Evolutionary conservation across 1,140 invertebrate species (phyloP).

Genomic region (Drosophila simulans): DNA sequence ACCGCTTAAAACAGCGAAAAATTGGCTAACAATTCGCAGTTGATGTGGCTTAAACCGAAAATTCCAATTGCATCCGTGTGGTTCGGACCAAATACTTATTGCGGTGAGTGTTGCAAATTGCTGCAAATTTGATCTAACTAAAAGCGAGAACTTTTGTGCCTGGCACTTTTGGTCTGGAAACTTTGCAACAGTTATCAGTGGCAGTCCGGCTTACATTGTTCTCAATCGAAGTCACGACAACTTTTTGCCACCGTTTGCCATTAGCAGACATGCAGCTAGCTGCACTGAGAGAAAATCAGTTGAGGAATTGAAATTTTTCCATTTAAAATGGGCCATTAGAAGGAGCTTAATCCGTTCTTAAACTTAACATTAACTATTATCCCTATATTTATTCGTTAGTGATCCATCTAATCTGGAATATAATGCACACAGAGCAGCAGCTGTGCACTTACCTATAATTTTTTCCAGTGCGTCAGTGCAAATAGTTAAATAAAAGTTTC

Average conservation of each 20-base stretch:
- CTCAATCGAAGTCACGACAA: conserved; percentile 16
- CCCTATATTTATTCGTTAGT: too few relatives aligned
- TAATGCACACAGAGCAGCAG: too few relatives aligned
- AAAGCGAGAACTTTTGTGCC: conserved; percentile 55
- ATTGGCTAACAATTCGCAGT: conserved; percentile 7
- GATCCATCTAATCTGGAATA: too few relatives aligned
- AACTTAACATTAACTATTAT: too few relatives aligned
- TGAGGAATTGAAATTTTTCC: too few relatives aligned
- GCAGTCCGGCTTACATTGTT: conserved; percentile 33
- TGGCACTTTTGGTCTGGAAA: conserved; percentile 38
- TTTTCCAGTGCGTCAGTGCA: conserved; percentile 23
- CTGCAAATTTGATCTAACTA: conserved; percentile 51
- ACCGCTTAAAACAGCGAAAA: not conserved
- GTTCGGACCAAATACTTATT: conserved; percentile 32
- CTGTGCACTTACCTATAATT: too few relatives aligned
- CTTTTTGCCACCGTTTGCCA: conserved; percentile 56
- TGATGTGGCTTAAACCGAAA: conserved; percentile 1
- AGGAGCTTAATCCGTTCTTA: too few relatives aligned
- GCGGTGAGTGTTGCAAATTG: conserved; percentile 53
- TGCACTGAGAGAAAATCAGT: conserved; percentile 9
- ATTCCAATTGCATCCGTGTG: conserved; percentile 1
- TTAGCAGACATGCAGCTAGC: conserved; percentile 29
- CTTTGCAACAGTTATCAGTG: conserved; percentile 53
- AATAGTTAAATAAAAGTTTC: conserved; percentile 59
- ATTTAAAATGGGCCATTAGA: too few relatives aligned